phyloP scores from a whole-genome alignment of 2,113 vertebrate genomes.

The Poicephalus gulielmi region DNA sequence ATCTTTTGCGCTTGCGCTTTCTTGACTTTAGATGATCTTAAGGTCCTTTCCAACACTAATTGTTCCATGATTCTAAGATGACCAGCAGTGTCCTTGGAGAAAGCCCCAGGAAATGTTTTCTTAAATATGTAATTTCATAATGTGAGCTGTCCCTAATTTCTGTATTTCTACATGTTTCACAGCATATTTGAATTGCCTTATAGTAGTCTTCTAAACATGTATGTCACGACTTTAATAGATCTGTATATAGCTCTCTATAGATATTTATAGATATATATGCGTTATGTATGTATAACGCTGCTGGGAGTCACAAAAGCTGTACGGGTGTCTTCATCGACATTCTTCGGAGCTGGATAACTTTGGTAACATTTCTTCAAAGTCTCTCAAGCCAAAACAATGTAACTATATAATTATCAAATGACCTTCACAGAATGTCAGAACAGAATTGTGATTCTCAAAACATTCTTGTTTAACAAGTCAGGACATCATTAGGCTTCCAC shows the following conservation, averaged over 20 bases:
- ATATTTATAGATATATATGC: too few species aligned
- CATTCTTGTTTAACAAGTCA: not conserved
- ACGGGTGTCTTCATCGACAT: not conserved
- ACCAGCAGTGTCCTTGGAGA: not conserved
- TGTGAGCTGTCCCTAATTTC: not conserved
- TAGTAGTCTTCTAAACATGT: not conserved
- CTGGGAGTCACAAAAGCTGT: not conserved
- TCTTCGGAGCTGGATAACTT: not conserved
- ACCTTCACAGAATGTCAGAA: not conserved
- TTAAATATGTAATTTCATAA: not conserved
- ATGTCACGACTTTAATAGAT: not conserved
- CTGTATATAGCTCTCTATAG: not conserved
- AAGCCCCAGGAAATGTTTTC: not conserved
- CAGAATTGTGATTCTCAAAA: not conserved
- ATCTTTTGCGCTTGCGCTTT: not conserved
- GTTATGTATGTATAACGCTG: not conserved
- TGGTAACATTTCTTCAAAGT: not conserved
- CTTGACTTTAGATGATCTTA: not conserved
- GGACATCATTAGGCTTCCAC: not conserved
- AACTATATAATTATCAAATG: not conserved
- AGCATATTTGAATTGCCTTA: not conserved
- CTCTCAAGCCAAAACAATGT: not conserved
- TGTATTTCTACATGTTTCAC: not conserved
- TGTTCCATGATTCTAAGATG: not conserved
- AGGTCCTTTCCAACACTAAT: too few species aligned